phyloP scores from a whole-genome alignment of 1,140 invertebrate species.

The Formica selysi region DNA sequence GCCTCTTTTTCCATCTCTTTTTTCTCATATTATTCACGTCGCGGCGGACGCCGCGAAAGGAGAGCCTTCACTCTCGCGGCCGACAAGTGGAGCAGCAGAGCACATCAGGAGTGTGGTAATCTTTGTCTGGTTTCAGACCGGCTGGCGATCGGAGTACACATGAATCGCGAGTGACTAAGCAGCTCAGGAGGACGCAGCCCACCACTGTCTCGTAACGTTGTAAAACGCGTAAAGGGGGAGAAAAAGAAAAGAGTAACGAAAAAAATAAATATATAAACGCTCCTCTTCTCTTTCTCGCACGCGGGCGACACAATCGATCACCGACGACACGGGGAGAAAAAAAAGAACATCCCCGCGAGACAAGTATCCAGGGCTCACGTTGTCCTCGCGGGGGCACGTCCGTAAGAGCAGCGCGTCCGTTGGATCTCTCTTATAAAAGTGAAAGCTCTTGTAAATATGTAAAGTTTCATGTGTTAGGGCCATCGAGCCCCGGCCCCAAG shows the following conservation, averaged over 20 bases:
- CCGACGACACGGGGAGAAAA: constrained; percentile 13
- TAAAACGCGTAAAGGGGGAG: constrained; percentile 64
- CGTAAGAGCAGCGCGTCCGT: constrained; percentile 43
- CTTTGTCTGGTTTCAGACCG: constrained; percentile 83
- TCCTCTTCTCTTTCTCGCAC: constrained; percentile 69
- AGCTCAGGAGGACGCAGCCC: constrained; percentile 83
- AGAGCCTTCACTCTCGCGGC: constrained; percentile 14
- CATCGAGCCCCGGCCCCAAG: constrained; percentile 85
- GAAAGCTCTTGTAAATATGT: constrained; percentile 83
- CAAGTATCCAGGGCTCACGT: not conserved
- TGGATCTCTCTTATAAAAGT: constrained; percentile 69
- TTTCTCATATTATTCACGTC: constrained; percentile 17
- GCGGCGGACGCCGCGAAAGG: not conserved
- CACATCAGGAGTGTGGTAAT: constrained; percentile 46
- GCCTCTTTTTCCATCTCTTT: not conserved
- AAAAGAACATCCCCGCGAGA: not conserved
- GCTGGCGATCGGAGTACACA: constrained; percentile 87
- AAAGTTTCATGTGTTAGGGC: constrained; percentile 82
- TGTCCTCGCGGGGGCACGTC: not conserved
- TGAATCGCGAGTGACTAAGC: constrained; percentile 83
- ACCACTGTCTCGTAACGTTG: constrained; percentile 77
- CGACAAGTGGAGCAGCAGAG: constrained; percentile 38
- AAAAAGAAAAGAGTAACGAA: constrained; percentile 24
- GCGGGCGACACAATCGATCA: constrained; percentile 54
- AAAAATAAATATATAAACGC: constrained; percentile 24